A percentile compares a stretch with the other conserved stretches of the same genome.
These are phyloP conservation scores for Hyperopisus bebe DNA, from an alignment of 2,113 vertebrate genomes.

Conservation along the genomic window DNA sequence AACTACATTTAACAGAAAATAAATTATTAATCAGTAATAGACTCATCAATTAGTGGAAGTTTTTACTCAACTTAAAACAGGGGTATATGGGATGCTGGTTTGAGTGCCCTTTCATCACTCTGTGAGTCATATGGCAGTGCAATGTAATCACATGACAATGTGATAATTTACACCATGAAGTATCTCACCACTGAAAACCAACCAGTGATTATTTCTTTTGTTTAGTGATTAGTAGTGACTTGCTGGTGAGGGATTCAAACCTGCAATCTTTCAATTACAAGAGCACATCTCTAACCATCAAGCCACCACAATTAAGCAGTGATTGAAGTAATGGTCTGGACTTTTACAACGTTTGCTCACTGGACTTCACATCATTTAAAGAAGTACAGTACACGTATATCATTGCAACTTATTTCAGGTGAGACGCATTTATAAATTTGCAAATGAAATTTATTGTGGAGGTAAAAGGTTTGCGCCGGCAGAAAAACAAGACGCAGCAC, in stretches of 20 bases:
- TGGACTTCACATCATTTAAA: background rate
- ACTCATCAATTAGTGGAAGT: background rate
- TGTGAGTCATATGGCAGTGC: background rate
- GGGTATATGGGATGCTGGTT: background rate
- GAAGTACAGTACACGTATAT: background rate
- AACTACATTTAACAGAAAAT: background rate
- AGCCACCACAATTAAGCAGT: too few species aligned
- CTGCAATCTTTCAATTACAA: too few species aligned
- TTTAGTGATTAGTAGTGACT: too few species aligned
- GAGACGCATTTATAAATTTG: background rate
- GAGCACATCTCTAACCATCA: too few species aligned
- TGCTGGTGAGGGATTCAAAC: too few species aligned
- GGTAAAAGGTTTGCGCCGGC: background rate
- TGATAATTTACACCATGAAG: background rate
- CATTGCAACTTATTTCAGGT: background rate
- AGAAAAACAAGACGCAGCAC: background rate
- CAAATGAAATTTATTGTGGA: background rate
- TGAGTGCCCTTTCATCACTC: background rate
- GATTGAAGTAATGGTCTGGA: background rate
- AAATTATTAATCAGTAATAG: background rate
- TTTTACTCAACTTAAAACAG: background rate
- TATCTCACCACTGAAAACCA: background rate
- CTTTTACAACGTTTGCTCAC: background rate
- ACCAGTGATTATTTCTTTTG: too few species aligned
- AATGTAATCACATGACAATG: background rate